Evolutionary conservation across 2,888 invertebrate genomes (phyloP).

Genomic region (Heliconius ismenius): DNA sequence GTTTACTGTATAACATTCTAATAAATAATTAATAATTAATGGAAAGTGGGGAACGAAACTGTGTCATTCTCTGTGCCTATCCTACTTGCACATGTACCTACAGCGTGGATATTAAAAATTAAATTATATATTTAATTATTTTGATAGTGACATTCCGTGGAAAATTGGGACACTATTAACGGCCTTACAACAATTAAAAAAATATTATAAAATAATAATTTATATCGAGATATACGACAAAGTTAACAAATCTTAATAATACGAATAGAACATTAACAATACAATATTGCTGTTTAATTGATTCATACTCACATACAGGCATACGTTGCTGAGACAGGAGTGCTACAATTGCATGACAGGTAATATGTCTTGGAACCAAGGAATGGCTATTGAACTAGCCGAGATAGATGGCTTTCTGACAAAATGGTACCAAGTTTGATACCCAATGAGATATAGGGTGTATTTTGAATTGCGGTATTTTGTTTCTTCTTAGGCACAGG

Average conservation of each 20-base stretch:
- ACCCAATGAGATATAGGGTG: too few relatives aligned
- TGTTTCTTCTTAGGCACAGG: too few relatives aligned
- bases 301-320: slow-evolving; percentile 4
- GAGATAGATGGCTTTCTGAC: slow-evolving; percentile 1
- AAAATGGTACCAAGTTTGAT: not conserved
- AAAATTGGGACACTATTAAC: too few relatives aligned
- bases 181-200: too few relatives aligned
- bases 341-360: slow-evolving; percentile 11
- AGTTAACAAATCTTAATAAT: slow-evolving; percentile 10
- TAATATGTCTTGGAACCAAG: slow-evolving; percentile 4
- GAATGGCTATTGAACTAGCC: not conserved
- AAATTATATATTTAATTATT: too few relatives aligned
- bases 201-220: not conserved
- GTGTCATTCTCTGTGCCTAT: too few relatives aligned
- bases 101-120: too few relatives aligned
- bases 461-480: not conserved
- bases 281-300: slow-evolving; percentile 14
- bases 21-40: too few relatives aligned
- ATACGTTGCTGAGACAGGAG: slow-evolving; percentile 17
- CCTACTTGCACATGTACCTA: too few relatives aligned
- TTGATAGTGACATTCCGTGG: too few relatives aligned
- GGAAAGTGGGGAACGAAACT: too few relatives aligned
- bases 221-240: not conserved
- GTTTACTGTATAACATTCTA: too few relatives aligned
- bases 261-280: not conserved